These are phyloP conservation scores for Plecotus auritus DNA, from an alignment of 2,113 vertebrate species.

Conservation along the genomic window DNA sequence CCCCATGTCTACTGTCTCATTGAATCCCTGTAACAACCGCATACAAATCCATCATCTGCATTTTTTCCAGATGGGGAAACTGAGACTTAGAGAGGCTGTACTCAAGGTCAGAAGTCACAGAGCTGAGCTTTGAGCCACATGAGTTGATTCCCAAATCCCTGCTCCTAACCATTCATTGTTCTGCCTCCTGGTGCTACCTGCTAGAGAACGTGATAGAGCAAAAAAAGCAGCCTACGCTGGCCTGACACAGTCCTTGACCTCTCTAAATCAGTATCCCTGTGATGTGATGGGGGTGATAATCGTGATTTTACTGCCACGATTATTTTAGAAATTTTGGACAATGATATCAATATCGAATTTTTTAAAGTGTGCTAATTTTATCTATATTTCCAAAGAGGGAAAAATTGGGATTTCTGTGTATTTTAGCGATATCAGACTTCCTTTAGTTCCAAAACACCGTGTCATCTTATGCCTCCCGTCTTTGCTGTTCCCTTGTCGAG, in stretches of 20 bases:
- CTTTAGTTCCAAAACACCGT: background rate
- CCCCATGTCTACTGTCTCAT: accelerated
- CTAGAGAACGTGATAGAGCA: background rate
- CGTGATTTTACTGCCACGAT: background rate
- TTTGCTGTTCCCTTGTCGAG: background rate
- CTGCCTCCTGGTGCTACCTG: background rate
- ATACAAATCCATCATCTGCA: accelerated
- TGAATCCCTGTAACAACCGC: background rate
- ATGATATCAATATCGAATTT: background rate
- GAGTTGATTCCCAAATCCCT: background rate
- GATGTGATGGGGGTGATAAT: background rate
- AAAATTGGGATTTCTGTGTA: background rate
- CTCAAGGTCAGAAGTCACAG: background rate
- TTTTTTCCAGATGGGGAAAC: background rate
- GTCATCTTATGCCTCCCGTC: background rate
- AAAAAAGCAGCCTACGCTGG: background rate
- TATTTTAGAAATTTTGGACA: constrained; percentile 7
- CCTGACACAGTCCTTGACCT: background rate
- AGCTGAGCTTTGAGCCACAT: background rate
- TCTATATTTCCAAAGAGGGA: background rate
- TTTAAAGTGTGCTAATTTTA: background rate
- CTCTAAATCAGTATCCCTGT: accelerated
- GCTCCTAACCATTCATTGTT: background rate
- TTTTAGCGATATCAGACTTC: background rate
- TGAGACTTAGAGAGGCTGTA: background rate